Base-by-base conservation (phyloP, 1,140 invertebrate species). In the Zaprionus taronus region DNA sequence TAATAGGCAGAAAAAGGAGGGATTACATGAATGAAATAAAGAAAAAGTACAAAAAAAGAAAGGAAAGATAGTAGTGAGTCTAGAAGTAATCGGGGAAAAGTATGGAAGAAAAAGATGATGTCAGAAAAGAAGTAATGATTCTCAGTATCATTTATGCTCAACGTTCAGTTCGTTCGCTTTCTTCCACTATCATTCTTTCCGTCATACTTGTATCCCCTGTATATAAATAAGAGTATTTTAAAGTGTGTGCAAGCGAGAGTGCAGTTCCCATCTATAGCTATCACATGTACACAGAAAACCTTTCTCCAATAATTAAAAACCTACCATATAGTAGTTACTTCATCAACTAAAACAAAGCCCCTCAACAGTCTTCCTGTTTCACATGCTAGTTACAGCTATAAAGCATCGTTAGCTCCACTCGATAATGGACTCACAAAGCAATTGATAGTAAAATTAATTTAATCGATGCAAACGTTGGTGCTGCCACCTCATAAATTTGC, bases 401-500 rank as follows among this genome's bases (percentile, higher is more conserved):
- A 47, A 47, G 6, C 41, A 47, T 47, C 41, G 41, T 47, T 47
- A 20, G n/a, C 17, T 51, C 4, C 47, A 51, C 47, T 24, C 47
- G 12, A 51, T 51, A 51, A 51, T 22, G 11, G 47, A 20, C 47
- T 22, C 11, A 20, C 47, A 51, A 24, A 24, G 47, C 47, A 51
- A 24, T 51, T 24, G 47, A 51, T 51, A 51, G 47, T 51, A 5
- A 51, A 51, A 51, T 51, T 20, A 51, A 51, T 51, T 51, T 51
- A 51, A 51, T 51, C 20, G 47, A 20, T 51, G 47, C 20, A 51
- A 51, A 49, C 41, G 41, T 47, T 12, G 20, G 9, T 5, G 17
- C 20, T 51, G 47, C 20, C 47, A 51, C 47, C 17, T 51, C 47
- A 51, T 51, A 51, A 51, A 51, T 51, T 51, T 51, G 47, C 47